Evolutionary conservation across 2,797 vertebrate genomes (phyloP).

Genomic region (Enoplosus armatus): DNA sequence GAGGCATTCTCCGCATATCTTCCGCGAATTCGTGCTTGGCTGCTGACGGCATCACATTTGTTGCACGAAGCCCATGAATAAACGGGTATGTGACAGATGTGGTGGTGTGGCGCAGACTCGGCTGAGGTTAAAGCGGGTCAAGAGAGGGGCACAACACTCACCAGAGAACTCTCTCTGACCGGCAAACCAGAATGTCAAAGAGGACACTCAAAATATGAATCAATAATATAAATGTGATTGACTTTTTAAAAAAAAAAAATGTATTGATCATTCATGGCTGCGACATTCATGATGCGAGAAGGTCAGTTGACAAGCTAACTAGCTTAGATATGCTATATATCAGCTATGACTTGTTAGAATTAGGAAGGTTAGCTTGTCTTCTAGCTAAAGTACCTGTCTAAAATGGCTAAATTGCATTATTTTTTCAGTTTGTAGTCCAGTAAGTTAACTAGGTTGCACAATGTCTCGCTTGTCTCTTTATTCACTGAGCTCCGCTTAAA

Average conservation of each 20-base stretch:
- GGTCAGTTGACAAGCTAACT: conserved; percentile 5
- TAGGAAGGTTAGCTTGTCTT: background rate
- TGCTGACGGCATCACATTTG: conserved; percentile 58
- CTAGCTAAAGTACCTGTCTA: background rate
- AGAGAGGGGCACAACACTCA: background rate
- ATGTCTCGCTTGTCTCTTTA: background rate
- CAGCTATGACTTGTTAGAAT: background rate
- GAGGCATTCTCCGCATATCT: conserved; percentile 49
- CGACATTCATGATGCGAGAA: background rate
- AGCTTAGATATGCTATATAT: background rate
- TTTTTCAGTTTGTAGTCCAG: background rate
- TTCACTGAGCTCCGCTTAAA: background rate
- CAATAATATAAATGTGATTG: conserved; percentile 17
- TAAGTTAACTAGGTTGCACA: background rate
- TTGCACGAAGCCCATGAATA: conserved; percentile 47
- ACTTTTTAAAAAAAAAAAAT: background rate
- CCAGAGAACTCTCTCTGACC: background rate
- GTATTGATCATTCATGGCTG: conserved; percentile 29
- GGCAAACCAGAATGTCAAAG: conserved; percentile 13
- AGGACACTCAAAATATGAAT: conserved; percentile 27
- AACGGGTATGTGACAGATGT: conserved; percentile 56
- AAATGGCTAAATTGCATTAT: background rate
- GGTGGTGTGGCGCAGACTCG: background rate
- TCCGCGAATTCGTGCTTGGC: conserved; percentile 13
- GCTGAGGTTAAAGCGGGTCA: conserved; percentile 51